Base-by-base conservation (phyloP, 2,113 vertebrate species). In the Mormoops blainvillei region DNA sequence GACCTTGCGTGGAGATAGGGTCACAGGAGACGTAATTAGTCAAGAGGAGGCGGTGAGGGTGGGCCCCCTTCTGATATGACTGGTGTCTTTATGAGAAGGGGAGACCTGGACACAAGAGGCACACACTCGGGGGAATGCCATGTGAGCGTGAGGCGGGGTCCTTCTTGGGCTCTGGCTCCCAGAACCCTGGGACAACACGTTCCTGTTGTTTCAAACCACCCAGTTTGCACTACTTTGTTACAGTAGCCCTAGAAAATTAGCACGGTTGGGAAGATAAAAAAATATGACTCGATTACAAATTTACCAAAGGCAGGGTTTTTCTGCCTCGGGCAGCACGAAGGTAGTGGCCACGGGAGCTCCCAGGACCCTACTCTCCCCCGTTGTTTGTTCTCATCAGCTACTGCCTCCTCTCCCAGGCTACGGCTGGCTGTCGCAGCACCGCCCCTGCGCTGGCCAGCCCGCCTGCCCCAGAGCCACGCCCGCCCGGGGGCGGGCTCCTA, bases 91-190 rank as follows among this genome's bases (percentile, higher is more conserved):
- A 13, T 9, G 12, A 31, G 26, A 61, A 61, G 58, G 26, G 26
- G 58, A 31, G 11, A 31, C 58, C 58, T 7, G 52, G 70, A 18
- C 54, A 2, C 70, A 2, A 2, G 52, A 45, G 70, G 28, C 28
- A 0, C 5, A 20, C 41, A 3, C 70, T 3, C 85, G 3, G 38
- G 11, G 85, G 28, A n/a, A 16, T 0, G 1, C 33, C 33, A 2
- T 4, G 41, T 1, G 31, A 19, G 24, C 8, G 31, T 1, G 71
- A 36, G 4, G 86, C 5, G 41, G 2, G 19, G 5, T 38, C 3
- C 45, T 36, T 9, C 78, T 28, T 15, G 38, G 31, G 45, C 52
- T 45, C 28, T 9, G 14, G 31, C 41, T 13, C 36, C 70, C 31
- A 61, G 86, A 22, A 13, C 9, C 4, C 54, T 7, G 56, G 48